Conservation (phyloP, 2,797 vertebrate genomes). For the Clarias platycephalus region DNA sequence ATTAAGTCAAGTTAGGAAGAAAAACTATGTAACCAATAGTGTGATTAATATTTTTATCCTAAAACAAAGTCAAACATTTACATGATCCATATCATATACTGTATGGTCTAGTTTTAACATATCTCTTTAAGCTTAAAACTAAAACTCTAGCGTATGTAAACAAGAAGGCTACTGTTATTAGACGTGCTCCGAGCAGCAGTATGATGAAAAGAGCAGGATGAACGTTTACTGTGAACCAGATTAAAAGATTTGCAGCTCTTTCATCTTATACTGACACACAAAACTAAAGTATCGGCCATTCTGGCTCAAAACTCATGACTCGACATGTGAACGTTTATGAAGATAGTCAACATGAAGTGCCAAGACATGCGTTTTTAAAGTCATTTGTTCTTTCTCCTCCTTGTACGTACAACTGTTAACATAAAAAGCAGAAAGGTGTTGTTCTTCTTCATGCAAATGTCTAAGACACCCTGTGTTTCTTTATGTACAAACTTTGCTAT, state of each 20-base stretch:
- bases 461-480: no score
- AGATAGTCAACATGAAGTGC: not conserved
- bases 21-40: not conserved
- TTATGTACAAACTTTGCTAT: no score
- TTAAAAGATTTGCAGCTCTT: not conserved
- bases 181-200: not conserved
- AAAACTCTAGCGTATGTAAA: not conserved
- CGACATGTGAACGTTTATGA: not conserved
- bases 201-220: not conserved
- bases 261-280: not conserved
- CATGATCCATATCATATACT: not conserved
- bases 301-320: not conserved
- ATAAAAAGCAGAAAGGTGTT: not conserved
- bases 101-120: no score
- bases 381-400: not conserved
- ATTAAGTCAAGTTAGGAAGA: not conserved
- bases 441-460: no score
- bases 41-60: not conserved
- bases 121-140: no score
- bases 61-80: not conserved
- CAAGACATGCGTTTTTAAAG: not conserved
- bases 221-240: not conserved
- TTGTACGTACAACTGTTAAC: not conserved
- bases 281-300: no score
- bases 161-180: not conserved